Evolutionary conservation across 2,113 vertebrate genomes (phyloP).

Genomic region (Gadus macrocephalus): DNA sequence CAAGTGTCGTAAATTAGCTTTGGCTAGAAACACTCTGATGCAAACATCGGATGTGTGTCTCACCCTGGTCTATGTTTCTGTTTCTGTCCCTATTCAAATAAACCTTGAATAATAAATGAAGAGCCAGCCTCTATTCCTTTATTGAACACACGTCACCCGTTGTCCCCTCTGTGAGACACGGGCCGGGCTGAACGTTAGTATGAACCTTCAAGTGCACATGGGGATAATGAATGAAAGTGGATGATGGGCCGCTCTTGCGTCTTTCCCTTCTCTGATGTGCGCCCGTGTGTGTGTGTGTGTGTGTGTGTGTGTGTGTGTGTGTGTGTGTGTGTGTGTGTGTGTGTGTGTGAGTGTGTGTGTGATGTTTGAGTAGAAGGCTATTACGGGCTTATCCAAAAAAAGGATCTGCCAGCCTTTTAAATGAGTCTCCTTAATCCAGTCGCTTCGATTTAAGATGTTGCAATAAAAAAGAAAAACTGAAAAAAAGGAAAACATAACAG

Average conservation of each 20-base stretch:
- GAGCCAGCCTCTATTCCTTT: background rate
- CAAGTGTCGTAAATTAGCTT: no score
- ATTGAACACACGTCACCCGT: background rate
- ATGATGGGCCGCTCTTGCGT: background rate
- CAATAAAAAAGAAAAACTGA: background rate
- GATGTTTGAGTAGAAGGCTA: conserved; percentile 27
- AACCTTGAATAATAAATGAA: background rate
- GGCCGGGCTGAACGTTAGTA: background rate
- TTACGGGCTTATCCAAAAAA: conserved; percentile 24
- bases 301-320: no score
- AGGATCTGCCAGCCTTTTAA: conserved; percentile 26
- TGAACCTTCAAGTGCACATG: background rate
- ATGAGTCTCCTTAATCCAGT: conserved; percentile 33
- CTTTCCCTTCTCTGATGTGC: background rate
- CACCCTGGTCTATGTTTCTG: no score
- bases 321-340: no score
- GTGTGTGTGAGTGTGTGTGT: no score
- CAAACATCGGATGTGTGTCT: no score
- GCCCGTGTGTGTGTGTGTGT: background rate
- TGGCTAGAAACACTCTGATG: no score
- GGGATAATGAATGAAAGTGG: background rate
- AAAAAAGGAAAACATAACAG: background rate
- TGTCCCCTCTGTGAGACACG: background rate
- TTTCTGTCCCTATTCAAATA: no score
- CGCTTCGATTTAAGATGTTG: conserved; percentile 9